A percentile compares a stretch with the other conserved stretches of the same genome.
These are phyloP conservation scores for Chalcis sispes DNA, from an alignment of 2,888 invertebrate genomes.

Conservation along the genomic window DNA sequence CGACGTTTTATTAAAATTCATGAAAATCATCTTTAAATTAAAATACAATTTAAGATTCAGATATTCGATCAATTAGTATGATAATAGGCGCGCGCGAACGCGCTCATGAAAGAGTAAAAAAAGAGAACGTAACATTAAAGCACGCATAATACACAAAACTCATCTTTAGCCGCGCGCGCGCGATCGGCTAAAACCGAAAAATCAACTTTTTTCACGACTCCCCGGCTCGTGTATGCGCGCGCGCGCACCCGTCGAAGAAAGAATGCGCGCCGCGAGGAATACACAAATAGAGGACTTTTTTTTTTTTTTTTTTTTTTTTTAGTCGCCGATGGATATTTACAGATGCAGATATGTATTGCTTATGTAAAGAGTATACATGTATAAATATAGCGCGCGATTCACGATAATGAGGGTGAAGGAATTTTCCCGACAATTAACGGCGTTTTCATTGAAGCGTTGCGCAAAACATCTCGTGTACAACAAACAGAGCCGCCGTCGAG, in stretches of 20 bases:
- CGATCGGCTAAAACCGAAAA: slow-evolving; percentile 28
- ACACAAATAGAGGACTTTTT: slow-evolving; percentile 35
- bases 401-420: slow-evolving; percentile 44
- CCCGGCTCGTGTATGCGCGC: too few relatives aligned
- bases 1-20: slow-evolving; percentile 27
- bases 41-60: slow-evolving; percentile 40
- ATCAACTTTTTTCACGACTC: slow-evolving; percentile 40
- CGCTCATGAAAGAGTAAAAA: too few relatives aligned
- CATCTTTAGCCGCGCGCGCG: too few relatives aligned
- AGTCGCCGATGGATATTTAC: too few relatives aligned
- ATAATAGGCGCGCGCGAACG: slow-evolving; percentile 30
- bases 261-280: neutral
- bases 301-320: too few relatives aligned
- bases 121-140: too few relatives aligned
- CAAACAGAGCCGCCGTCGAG: too few relatives aligned
- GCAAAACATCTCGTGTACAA: slow-evolving; percentile 29
- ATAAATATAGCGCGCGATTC: neutral
- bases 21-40: slow-evolving; percentile 34
- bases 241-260: too few relatives aligned
- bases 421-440: slow-evolving; percentile 46
- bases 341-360: too few relatives aligned
- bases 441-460: slow-evolving; percentile 35
- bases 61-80: slow-evolving; percentile 50
- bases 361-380: too few relatives aligned
- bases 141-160: slow-evolving; percentile 22